Evolutionary conservation across 1,140 invertebrate genomes (phyloP).

Genomic region (Drosophila gunungcola): DNA sequence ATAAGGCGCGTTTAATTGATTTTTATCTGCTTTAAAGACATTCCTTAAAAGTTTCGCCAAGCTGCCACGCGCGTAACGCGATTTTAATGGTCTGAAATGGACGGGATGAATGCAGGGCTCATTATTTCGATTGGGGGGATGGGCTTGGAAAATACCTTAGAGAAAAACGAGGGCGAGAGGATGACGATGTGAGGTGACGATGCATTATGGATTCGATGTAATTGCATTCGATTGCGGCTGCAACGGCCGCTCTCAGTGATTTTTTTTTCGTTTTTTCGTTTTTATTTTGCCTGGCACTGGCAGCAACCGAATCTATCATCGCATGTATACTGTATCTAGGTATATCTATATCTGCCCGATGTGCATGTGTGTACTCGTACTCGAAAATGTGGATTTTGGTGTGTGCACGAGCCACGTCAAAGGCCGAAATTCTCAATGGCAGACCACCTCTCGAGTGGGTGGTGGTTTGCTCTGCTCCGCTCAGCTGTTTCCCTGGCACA

Average conservation of each 20-base stretch:
- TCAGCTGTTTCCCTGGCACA: slow-evolving; percentile 49
- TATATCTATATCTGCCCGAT: slow-evolving; percentile 26
- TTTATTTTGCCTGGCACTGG: slow-evolving; percentile 51
- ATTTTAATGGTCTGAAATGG: slow-evolving; percentile 29
- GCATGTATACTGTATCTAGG: slow-evolving; percentile 19
- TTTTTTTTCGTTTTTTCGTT: slow-evolving; percentile 30
- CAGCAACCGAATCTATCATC: slow-evolving; percentile 59
- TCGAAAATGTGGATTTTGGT: slow-evolving; percentile 21
- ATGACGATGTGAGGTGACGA: slow-evolving; percentile 51
- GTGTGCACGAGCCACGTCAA: slow-evolving; percentile 59
- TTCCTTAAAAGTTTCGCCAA: background rate
- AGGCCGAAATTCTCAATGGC: slow-evolving; percentile 72
- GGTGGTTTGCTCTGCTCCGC: slow-evolving; percentile 51
- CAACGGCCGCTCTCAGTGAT: slow-evolving; percentile 44
- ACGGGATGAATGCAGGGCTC: background rate
- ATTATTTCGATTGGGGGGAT: background rate
- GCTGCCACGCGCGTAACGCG: slow-evolving; percentile 41
- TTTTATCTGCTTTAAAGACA: slow-evolving; percentile 41
- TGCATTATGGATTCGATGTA: slow-evolving; percentile 48
- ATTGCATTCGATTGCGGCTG: slow-evolving; percentile 50
- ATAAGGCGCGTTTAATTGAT: slow-evolving; percentile 64
- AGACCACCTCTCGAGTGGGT: slow-evolving; percentile 54
- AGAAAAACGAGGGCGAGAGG: slow-evolving; percentile 34
- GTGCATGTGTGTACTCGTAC: slow-evolving; percentile 2
- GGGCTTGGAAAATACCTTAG: slow-evolving; percentile 49